phyloP scores from a whole-genome alignment of 2,797 vertebrate species.

The Gephyroberyx darwinii region DNA sequence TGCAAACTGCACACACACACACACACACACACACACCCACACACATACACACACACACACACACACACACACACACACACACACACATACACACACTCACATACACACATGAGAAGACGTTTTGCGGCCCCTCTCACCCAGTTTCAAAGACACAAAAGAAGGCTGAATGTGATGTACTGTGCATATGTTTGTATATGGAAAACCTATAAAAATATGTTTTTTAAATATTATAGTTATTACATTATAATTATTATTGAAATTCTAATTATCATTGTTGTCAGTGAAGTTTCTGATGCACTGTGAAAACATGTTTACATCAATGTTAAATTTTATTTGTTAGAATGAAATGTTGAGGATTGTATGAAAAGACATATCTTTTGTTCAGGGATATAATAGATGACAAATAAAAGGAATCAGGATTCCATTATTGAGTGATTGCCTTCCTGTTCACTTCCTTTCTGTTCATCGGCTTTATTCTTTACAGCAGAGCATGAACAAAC shows the following conservation, averaged over 20 bases:
- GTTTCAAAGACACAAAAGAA: slow-evolving; percentile 51
- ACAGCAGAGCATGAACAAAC: not conserved
- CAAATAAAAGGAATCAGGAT: slow-evolving; percentile 57
- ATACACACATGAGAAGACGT: not conserved
- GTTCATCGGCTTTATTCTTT: slow-evolving; percentile 24
- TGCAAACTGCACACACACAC: slow-evolving; percentile 18
- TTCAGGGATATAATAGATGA: slow-evolving; percentile 47
- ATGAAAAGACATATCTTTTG: slow-evolving; percentile 48
- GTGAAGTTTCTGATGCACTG: slow-evolving; percentile 69
- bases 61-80: slow-evolving; percentile 14
- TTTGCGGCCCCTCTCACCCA: slow-evolving; percentile 17
- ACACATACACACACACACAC: slow-evolving; percentile 6
- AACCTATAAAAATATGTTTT: slow-evolving; percentile 29
- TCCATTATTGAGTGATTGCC: not conserved
- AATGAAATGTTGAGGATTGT: slow-evolving; percentile 53
- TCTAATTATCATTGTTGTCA: slow-evolving; percentile 60
- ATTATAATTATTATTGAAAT: slow-evolving; percentile 47
- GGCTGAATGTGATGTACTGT: slow-evolving; percentile 70
- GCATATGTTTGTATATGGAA: slow-evolving; percentile 50
- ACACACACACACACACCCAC: slow-evolving; percentile 11
- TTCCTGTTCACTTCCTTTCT: slow-evolving; percentile 1
- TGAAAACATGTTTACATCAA: slow-evolving; percentile 71
- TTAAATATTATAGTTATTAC: slow-evolving; percentile 35
- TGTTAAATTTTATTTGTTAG: slow-evolving; percentile 22
- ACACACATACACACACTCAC: slow-evolving; percentile 11